Evolutionary conservation across 2,888 invertebrate genomes (phyloP), one percentile per base, ranked within the genome.

Genomic region (Macaria notata): DNA sequence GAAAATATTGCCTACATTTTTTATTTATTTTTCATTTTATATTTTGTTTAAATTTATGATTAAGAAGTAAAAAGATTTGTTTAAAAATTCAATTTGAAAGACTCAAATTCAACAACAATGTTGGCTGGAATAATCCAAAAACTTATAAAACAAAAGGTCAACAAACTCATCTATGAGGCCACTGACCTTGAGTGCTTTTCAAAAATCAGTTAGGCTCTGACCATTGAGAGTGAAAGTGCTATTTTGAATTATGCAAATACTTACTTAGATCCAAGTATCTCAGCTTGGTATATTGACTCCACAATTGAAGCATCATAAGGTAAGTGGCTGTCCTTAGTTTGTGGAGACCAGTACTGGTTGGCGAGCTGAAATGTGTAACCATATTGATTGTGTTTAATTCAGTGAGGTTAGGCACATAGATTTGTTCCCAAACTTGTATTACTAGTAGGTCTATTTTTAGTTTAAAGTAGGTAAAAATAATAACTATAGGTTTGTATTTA

Each of bases 341-440:
- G 95, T 0, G 98, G 97, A 0, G 98, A 96, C 99, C 99, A 99
- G 81, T 97, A 98, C 78, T 97, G 95, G 62, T 95, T 95, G 2
- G 98, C 97, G 33, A 98, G 92, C 98, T 98, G 88, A 54, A 71
- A 76, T 75, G 50, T 4, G 70, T 68, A 80, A 86, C 88, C 88
- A 89, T 82, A 77, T 82, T 79, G 84, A 83, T 81, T 83, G 43
- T n/a, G 33, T 8, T 55, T 54, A 87, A 87, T 81, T 91, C 88
- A 84, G 81, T 86, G 81, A 74, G 85, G 85, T 79, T 61, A 76
- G 84, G 83, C 81, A 73, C 73, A 84, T 85, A 86, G 91, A 90
- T 90, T 91, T 86, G 36, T 58, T 63, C 46, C 57, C 49, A 62
- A 54, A 59, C 45, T 61, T 61, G 54, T 61, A 82, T 83, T 76